phyloP scores from a whole-genome alignment of 2,888 invertebrate species.

The Pammene fasciana region DNA sequence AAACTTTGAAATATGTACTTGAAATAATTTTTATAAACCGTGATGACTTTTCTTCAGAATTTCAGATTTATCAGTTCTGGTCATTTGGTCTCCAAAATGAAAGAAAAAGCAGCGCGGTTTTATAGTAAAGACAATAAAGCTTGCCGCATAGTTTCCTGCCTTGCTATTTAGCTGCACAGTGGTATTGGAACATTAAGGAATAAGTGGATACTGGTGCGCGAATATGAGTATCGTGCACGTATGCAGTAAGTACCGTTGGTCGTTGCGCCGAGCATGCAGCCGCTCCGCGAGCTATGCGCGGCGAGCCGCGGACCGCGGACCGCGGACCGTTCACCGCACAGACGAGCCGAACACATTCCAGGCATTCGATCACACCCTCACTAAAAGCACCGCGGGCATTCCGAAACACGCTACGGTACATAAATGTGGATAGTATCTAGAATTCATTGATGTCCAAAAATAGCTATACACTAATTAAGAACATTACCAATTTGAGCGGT shows the following conservation, averaged over 20 bases:
- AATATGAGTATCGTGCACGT: slow-evolving; percentile 32
- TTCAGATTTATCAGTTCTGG: no score
- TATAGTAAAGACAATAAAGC: no score
- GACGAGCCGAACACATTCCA: slow-evolving; percentile 53
- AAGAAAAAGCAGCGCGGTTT: no score
- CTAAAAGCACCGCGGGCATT: slow-evolving; percentile 51
- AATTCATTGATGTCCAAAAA: neutral
- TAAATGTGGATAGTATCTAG: slow-evolving; percentile 25
- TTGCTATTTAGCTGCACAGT: slow-evolving; percentile 9
- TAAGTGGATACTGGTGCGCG: slow-evolving; percentile 2
- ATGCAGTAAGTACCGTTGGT: slow-evolving; percentile 39
- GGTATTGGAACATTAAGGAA: slow-evolving; percentile 13
- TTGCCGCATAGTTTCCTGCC: neutral
- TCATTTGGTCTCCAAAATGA: no score
- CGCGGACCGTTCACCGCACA: slow-evolving; percentile 44
- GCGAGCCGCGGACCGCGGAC: slow-evolving; percentile 53
- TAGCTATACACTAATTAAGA: neutral
- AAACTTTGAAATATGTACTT: no score
- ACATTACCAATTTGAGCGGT: neutral
- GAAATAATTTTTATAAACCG: no score
- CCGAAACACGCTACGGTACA: slow-evolving; percentile 40
- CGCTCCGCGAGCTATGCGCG: slow-evolving; percentile 55
- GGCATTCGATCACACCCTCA: slow-evolving; percentile 53
- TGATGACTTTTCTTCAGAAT: no score
- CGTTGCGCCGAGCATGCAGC: slow-evolving; percentile 51